Evolutionary conservation across 2,888 invertebrate genomes (phyloP).

Genomic region (Acanthosepion pharaonis): DNA sequence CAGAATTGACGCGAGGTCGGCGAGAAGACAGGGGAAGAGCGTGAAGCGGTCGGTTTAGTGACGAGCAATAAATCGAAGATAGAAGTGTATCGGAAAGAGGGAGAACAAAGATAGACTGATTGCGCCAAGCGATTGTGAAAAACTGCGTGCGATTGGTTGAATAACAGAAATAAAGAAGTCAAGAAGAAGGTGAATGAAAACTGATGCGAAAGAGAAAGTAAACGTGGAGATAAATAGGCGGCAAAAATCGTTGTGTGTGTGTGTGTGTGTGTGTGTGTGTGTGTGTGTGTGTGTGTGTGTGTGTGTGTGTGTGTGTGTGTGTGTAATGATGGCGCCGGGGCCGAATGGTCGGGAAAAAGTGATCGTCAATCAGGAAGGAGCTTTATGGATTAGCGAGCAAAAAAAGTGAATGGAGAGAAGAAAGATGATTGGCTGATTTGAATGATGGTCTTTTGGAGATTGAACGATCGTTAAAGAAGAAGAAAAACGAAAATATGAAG

Average conservation of each 20-base stretch:
- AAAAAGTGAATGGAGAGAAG: no score
- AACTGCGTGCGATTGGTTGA: background rate
- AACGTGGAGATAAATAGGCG: background rate
- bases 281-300: no score
- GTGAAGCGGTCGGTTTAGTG: no score
- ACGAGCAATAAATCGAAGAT: no score
- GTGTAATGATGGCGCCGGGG: no score
- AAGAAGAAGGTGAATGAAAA: background rate
- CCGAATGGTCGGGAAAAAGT: no score
- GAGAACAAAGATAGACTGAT: background rate
- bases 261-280: no score
- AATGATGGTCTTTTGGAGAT: no score
- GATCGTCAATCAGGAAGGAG: no score
- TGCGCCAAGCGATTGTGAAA: conserved; percentile 9
- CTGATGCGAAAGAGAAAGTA: background rate
- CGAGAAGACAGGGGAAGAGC: background rate
- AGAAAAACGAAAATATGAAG: background rate
- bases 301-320: no score
- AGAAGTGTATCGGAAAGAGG: background rate
- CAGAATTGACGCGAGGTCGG: background rate
- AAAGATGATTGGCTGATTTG: no score
- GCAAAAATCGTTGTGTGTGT: background rate
- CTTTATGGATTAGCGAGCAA: no score
- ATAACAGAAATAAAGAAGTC: background rate
- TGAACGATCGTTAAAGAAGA: background rate